A percentile compares a stretch with the other conserved stretches of the same genome.
phyloP scores from a whole-genome alignment of 2,888 invertebrate species.

The Eretmocerus hayati region DNA sequence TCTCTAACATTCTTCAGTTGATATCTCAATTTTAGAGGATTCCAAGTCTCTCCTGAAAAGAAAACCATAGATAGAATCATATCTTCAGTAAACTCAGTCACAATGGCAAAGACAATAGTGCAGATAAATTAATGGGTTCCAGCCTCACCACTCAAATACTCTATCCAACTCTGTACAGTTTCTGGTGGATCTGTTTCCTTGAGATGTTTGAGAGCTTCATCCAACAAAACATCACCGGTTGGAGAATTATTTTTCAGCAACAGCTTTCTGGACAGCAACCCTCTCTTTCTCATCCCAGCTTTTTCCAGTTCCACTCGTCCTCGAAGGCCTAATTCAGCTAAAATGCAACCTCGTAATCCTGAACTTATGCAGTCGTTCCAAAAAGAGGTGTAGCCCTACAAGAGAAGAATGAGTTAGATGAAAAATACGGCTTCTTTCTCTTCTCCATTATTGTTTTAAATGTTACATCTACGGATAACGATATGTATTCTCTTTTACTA shows the following conservation, averaged over 20 bases:
- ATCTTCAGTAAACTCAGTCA: neutral
- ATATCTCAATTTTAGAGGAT: slow-evolving; percentile 95
- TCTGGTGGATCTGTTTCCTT: slow-evolving; percentile 98
- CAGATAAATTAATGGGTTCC: too few relatives aligned
- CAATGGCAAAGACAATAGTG: neutral
- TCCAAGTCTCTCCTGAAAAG: slow-evolving; percentile 93
- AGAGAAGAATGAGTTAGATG: too few relatives aligned
- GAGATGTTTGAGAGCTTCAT: slow-evolving; percentile 93
- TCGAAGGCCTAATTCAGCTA: slow-evolving; percentile 91
- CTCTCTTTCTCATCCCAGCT: slow-evolving; percentile 92
- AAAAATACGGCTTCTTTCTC: too few relatives aligned
- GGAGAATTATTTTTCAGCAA: slow-evolving; percentile 81
- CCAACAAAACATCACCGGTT: slow-evolving; percentile 93
- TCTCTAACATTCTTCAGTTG: slow-evolving; percentile 98
- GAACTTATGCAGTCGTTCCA: slow-evolving; percentile 99
- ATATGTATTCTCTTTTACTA: too few relatives aligned
- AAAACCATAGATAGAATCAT: slow-evolving; percentile 2
- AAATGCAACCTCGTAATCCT: slow-evolving; percentile 94
- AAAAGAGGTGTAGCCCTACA: slow-evolving; percentile 96
- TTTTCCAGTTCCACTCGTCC: slow-evolving; percentile 94
- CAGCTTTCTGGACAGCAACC: slow-evolving; percentile 79
- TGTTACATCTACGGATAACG: too few relatives aligned
- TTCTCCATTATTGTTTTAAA: too few relatives aligned
- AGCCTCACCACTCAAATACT: slow-evolving; percentile 95
- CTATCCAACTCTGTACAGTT: slow-evolving; percentile 98